phyloP scores from a whole-genome alignment of 2,113 vertebrate genomes.

The Brachyhypopomus gauderio region DNA sequence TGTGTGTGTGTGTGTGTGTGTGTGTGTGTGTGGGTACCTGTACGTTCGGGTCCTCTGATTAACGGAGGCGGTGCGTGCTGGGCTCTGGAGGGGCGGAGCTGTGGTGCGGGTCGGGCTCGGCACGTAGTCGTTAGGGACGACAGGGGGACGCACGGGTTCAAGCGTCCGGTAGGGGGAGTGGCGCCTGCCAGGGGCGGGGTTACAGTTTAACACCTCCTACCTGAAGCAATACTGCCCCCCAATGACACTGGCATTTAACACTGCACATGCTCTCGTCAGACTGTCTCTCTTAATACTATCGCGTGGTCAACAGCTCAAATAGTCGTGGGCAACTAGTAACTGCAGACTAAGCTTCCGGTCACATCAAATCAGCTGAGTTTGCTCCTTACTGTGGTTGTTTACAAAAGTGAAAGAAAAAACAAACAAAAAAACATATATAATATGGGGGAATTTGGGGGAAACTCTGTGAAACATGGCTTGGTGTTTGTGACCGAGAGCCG shows the following conservation, averaged over 20 bases:
- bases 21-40: conserved; percentile 83
- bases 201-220: conserved; percentile 44
- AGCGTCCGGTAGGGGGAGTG: conserved; percentile 99
- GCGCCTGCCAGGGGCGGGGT: conserved; percentile 80
- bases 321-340: neutral
- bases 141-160: conserved; percentile 97
- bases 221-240: neutral
- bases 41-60: conserved; percentile 99
- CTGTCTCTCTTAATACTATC: neutral
- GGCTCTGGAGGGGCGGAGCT: conserved; percentile 92
- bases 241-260: neutral
- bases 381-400: neutral
- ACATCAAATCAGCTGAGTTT: neutral
- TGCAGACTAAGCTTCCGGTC: neutral
- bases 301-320: too few species aligned
- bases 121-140: conserved; percentile 99
- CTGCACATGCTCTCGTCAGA: neutral
- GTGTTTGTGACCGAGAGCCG: conserved; percentile 19
- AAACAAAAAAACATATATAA: neutral
- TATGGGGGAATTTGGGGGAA: conserved; percentile 16
- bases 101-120: conserved; percentile 96
- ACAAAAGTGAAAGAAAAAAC: neutral
- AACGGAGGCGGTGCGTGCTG: conserved; percentile 94
- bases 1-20: conserved; percentile 23
- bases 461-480: neutral